Base-by-base conservation (phyloP, 2,888 invertebrate genomes). In the Torymus tubicola region DNA sequence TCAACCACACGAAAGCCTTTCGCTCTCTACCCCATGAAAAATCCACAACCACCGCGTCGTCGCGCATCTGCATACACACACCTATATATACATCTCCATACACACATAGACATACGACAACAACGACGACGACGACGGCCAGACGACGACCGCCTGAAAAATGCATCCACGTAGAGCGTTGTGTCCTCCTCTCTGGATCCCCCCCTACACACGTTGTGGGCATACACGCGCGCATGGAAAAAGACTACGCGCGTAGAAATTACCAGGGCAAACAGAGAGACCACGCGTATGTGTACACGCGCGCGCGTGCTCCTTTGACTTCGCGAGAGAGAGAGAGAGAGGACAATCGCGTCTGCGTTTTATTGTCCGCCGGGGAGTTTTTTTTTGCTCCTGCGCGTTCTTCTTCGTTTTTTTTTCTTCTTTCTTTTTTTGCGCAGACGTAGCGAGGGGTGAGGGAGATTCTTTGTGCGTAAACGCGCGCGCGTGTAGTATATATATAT, bases 81-180 rank as follows among this genome's bases (percentile, higher is more conserved):
- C n/a, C 31, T 14, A 18, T 12, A 5, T 31, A 31, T 42, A 42
- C 10, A 42, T 31, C 31, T 3, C 1, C 8, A 42, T 42, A 42
- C 31, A 31, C 3, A 31, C 42, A 5, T 42, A 42, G 8, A 42
- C 42, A 42, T n/a, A n/a, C n/a, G n/a, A n/a, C 42, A 8, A 8
- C 42, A 8, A 21, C 21, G 21, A 21, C 21, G 21, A 21, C 21
- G 21, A 21, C 21, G 21, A 21, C 21, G 42, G 42, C 42, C 42
- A 42, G 42, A 42, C 42, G 31, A 74, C 16, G 67, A 4, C 2
- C n/a, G 61, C 71, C 76, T 81, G 63, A 81, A 81, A 81, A 81
- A 81, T 81, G 80, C 76, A 81, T 67, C 69, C 18, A 53, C 50
- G 21, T 2, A 21, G 21, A 61, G 53, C n/a, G n/a, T 16, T 55